phyloP scores from a whole-genome alignment of 1,140 invertebrate genomes.

The Brachionus rubens region DNA sequence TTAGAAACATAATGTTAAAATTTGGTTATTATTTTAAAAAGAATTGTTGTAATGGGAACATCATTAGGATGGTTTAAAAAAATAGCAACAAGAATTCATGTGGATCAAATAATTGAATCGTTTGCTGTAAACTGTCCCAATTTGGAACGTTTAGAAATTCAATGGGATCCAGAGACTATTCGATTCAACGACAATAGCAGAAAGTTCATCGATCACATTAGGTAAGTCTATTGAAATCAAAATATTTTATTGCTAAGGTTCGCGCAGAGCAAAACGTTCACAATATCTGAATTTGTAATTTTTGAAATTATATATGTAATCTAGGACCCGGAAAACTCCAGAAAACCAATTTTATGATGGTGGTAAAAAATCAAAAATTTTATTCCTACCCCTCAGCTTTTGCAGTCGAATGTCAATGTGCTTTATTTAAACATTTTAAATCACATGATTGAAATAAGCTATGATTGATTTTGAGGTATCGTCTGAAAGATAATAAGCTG shows the following conservation, averaged over 20 bases:
- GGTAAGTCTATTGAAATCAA: constrained; percentile 54
- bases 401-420: too few species aligned
- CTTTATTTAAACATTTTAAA: too few species aligned
- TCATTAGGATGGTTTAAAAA: constrained; percentile 90
- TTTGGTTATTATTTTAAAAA: constrained; percentile 59
- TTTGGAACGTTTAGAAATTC: constrained; percentile 83
- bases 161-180: constrained; percentile 97
- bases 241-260: background rate
- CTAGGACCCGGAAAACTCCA: too few species aligned
- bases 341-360: too few species aligned
- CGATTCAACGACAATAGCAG: constrained; percentile 98
- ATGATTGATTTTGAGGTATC: too few species aligned
- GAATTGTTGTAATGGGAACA: constrained; percentile 94
- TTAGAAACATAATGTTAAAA: background rate
- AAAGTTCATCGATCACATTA: constrained; percentile 66
- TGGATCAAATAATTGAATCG: constrained; percentile 94
- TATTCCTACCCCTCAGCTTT: too few species aligned
- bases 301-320: too few species aligned
- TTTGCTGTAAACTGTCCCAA: constrained; percentile 87
- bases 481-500: too few species aligned
- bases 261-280: too few species aligned
- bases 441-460: too few species aligned
- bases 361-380: too few species aligned
- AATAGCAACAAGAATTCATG: constrained; percentile 70
- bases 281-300: too few species aligned